phyloP scores from a whole-genome alignment of 2,797 vertebrate species.

The Rhabdomys pumilio region DNA sequence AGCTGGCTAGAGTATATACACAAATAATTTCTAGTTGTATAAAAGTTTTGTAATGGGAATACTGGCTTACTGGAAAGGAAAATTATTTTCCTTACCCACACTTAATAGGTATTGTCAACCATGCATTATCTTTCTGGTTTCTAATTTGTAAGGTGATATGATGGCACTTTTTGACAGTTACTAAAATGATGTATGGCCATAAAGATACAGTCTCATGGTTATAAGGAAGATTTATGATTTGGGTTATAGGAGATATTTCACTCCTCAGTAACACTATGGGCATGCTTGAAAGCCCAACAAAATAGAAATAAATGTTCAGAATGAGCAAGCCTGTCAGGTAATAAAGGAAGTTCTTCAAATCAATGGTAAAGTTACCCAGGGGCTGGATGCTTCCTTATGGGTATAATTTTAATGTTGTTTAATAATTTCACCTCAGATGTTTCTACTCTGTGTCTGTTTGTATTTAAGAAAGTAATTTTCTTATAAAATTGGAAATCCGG shows the following conservation, averaged over 20 bases:
- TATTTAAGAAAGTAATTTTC: conserved; percentile 70
- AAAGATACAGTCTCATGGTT: conserved; percentile 77
- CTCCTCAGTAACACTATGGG: conserved; percentile 86
- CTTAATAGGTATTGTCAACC: conserved; percentile 72
- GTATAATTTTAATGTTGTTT: conserved; percentile 15
- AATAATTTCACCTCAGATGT: conserved; percentile 64
- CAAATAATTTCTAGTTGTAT: conserved; percentile 51
- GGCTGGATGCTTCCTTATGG: conserved; percentile 72
- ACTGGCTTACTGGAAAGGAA: conserved; percentile 68
- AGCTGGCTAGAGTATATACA: background rate
- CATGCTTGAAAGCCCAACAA: conserved; percentile 87
- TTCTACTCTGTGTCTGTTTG: conserved; percentile 53
- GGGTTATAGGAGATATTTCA: conserved; percentile 86
- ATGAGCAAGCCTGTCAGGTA: conserved; percentile 87
- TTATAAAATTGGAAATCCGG: conserved; percentile 56
- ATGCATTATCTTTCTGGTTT: conserved; percentile 67
- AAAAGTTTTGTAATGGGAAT: conserved; percentile 61
- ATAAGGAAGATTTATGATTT: conserved; percentile 86
- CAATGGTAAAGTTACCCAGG: conserved; percentile 82
- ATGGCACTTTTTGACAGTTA: conserved; percentile 84
- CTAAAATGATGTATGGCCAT: conserved; percentile 82
- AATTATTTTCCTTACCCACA: conserved; percentile 72
- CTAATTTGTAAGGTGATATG: conserved; percentile 83
- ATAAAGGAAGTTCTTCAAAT: conserved; percentile 87
- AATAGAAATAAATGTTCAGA: conserved; percentile 88